Base-by-base conservation (phyloP, 1,140 invertebrate species). In the Cotesia typhae region DNA sequence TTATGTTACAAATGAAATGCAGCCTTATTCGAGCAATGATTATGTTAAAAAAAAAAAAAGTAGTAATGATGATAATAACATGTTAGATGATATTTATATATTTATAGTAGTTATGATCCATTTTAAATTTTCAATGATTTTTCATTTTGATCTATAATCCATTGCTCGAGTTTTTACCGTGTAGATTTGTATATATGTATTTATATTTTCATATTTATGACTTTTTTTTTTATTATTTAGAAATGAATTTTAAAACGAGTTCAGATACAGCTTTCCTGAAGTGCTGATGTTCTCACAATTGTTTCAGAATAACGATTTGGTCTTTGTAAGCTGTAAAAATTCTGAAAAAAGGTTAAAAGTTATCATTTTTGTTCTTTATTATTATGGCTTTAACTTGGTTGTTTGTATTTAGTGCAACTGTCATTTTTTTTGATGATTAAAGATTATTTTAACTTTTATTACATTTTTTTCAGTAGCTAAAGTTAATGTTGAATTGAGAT, bases 241-340 rank as follows among this genome's bases (percentile, higher is more conserved):
- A 61, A 10, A 67, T 36, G 17, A 17, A 67, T 38, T 67, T 67
- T 67, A 2, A 55, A 66, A 60, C 52, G 67, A 67, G 55, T 67
- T 82, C 80, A 84, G 70, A 84, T 84, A 71, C 83, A 83, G 53
- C 83, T 84, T 67, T 84, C 83, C 52, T 84, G 83, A 63, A 84
- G 82, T 59, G 79, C 74, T 17, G 79, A 71, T 37, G 78, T 79
- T 72, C 79, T 81, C n/a, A 79, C 71, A 37, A 81, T 79, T 68
- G 80, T 76, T 61, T 82, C 82, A n/a, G 81, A 70, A 67, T 81
- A 82, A 17, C 80, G 78, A 51, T 78, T 77, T 55, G 83, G 81
- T 79, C 83, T 83, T 64, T 83, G 83, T 5, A 83, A 78, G 70
- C 82, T 84, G 73, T 83, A 82, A 66, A 80, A 84, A 17, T 80